These are phyloP conservation scores for Diadema setosum DNA, from an alignment of 35 echinoderm and acorn worm species.

Conservation along the genomic window DNA sequence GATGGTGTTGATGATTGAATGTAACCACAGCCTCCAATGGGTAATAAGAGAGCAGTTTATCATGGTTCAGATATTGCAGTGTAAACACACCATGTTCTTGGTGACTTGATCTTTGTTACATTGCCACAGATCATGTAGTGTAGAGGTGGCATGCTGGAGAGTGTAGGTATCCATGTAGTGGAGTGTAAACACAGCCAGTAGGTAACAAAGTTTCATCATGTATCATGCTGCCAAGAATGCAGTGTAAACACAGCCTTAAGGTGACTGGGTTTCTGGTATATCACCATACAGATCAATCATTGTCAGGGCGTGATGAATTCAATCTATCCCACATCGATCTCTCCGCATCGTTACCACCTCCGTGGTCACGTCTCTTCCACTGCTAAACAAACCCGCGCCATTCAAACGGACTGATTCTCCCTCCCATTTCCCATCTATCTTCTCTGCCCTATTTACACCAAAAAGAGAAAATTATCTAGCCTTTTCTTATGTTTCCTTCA, in stretches of 20 bases:
- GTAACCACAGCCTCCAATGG: no score
- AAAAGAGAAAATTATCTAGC: no score
- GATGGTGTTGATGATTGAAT: no score
- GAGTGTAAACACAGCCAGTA: no score
- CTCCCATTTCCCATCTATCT: neutral
- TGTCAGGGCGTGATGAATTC: neutral
- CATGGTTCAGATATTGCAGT: no score
- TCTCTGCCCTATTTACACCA: neutral
- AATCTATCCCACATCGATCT: slow-evolving; percentile 1
- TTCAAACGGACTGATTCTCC: neutral
- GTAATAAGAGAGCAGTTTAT: no score
- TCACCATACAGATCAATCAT: neutral
- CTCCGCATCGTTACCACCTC: neutral
- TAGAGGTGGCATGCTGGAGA: no score
- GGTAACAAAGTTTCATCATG: neutral
- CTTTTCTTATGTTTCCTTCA: no score
- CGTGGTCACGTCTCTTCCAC: neutral
- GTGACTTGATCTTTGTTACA: no score
- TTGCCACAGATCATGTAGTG: no score
- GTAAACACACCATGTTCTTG: no score
- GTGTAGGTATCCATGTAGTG: no score
- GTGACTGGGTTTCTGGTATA: neutral
- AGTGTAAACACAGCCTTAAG: neutral
- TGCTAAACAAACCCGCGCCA: neutral
- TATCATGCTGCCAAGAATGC: neutral